These are phyloP conservation scores for Speoplatyrhinus poulsoni DNA, from an alignment of 2,113 vertebrate species.

Conservation along the genomic window DNA sequence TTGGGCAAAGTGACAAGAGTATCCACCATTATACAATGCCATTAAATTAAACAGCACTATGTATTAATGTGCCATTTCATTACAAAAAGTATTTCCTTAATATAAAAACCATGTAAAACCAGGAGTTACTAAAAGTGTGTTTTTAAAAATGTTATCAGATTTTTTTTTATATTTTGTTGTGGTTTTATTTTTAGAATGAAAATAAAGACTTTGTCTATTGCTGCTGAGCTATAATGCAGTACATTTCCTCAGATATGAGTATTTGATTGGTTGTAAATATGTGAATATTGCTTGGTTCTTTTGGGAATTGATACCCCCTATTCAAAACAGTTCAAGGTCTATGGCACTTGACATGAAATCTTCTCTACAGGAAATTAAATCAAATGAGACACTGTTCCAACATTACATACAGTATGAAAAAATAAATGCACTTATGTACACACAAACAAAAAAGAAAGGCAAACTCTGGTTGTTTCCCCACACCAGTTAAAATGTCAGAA, in stretches of 20 bases:
- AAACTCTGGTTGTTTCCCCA: constrained; percentile 81
- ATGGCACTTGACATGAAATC: constrained; percentile 85
- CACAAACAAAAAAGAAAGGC: constrained; percentile 76
- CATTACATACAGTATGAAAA: constrained; percentile 62
- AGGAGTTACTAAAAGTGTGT: constrained; percentile 70
- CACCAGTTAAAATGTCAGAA: constrained; percentile 40
- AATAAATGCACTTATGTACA: constrained; percentile 64
- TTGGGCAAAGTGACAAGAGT: constrained; percentile 40
- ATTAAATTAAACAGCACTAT: constrained; percentile 47
- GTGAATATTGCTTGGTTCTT: constrained; percentile 75
- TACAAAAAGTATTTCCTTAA: constrained; percentile 65
- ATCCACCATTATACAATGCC: constrained; percentile 53
- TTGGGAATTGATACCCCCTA: constrained; percentile 65
- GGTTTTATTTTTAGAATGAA: constrained; percentile 50
- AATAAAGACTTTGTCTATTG: constrained; percentile 74
- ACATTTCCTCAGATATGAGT: constrained; percentile 35
- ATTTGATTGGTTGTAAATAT: constrained; percentile 39
- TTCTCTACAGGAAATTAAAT: constrained; percentile 42
- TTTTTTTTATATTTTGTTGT: constrained; percentile 31
- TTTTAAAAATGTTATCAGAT: constrained; percentile 53
- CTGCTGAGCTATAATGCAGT: constrained; percentile 65
- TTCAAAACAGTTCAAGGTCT: constrained; percentile 89
- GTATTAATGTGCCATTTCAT: constrained; percentile 60
- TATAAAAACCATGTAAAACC: constrained; percentile 78
- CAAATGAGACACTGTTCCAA: constrained; percentile 19